These are phyloP conservation scores for Drosophila mayaguana DNA, from an alignment of 2,888 invertebrate species.

Conservation along the genomic window DNA sequence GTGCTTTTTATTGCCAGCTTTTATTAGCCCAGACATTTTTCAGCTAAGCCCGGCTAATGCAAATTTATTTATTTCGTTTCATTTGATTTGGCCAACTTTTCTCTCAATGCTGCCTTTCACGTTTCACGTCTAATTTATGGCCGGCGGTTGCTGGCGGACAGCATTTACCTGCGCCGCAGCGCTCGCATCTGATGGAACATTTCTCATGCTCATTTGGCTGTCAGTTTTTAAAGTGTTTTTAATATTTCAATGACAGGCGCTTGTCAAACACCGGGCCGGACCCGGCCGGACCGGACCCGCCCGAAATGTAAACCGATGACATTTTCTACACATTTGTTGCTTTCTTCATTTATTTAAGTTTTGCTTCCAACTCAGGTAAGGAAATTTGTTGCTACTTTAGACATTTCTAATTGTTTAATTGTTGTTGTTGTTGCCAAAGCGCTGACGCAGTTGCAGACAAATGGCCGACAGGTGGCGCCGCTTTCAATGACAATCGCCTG, in stretches of 20 bases:
- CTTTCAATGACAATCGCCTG: conserved; percentile 51
- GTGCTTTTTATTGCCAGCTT: conserved; percentile 77
- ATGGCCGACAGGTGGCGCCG: conserved; percentile 76
- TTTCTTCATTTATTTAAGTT: background rate
- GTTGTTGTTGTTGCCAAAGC: conserved; percentile 37
- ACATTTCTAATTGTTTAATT: conserved; percentile 60
- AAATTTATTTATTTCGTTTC: conserved; percentile 74
- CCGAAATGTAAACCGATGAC: conserved; percentile 67
- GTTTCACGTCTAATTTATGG: conserved; percentile 66
- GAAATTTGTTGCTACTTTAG: conserved; percentile 42
- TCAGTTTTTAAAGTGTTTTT: conserved; percentile 78
- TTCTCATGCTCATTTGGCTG: conserved; percentile 63
- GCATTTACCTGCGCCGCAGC: conserved; percentile 48
- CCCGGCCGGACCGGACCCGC: conserved; percentile 11
- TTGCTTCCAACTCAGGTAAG: conserved; percentile 49
- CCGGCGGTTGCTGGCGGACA: conserved; percentile 45
- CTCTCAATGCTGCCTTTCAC: conserved; percentile 25
- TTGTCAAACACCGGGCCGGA: conserved; percentile 62
- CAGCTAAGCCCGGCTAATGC: conserved; percentile 74
- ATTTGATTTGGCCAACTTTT: conserved; percentile 37
- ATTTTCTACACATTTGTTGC: conserved; percentile 31
- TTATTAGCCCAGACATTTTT: conserved; percentile 78
- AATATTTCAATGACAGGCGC: conserved; percentile 80
- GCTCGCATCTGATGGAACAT: conserved; percentile 24
- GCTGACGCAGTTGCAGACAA: conserved; percentile 76